Conservation (phyloP, 2,888 invertebrate genomes). For the Yponomeuta evonymella region DNA sequence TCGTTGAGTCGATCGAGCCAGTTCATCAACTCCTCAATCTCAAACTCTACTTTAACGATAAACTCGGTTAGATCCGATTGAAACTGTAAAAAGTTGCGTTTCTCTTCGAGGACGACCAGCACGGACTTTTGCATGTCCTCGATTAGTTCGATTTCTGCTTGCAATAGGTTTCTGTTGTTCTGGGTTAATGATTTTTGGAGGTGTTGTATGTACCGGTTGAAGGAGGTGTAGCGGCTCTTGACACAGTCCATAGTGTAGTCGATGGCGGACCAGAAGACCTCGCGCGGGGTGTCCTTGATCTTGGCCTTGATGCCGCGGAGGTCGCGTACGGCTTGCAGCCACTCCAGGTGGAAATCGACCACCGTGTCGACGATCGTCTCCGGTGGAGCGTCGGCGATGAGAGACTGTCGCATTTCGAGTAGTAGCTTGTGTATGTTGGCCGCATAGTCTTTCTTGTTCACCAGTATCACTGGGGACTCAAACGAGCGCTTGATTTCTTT, state of each 20-base stretch:
- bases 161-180: slow-evolving; percentile 27
- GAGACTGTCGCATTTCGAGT: slow-evolving; percentile 26
- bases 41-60: slow-evolving; percentile 28
- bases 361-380: slow-evolving; percentile 28
- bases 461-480: slow-evolving; percentile 36
- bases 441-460: slow-evolving; percentile 38
- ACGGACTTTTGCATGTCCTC: slow-evolving; percentile 32
- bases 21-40: slow-evolving; percentile 38
- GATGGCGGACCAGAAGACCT: slow-evolving; percentile 29
- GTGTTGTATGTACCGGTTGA: slow-evolving; percentile 25
- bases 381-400: slow-evolving; percentile 22
- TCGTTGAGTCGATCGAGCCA: slow-evolving; percentile 39
- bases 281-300: slow-evolving; percentile 31
- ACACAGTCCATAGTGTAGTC: slow-evolving; percentile 33
- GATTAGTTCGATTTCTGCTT: slow-evolving; percentile 29
- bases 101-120: slow-evolving; percentile 30
- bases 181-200: slow-evolving; percentile 21
- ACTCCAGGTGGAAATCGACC: slow-evolving; percentile 31
- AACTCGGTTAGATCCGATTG: slow-evolving; percentile 36
- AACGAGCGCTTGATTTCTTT: slow-evolving; percentile 37
- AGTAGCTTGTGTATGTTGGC: slow-evolving; percentile 27
- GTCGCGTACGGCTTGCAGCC: slow-evolving; percentile 37
- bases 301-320: slow-evolving; percentile 33
- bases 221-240: slow-evolving; percentile 25
- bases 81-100: slow-evolving; percentile 27